These are phyloP conservation scores for Anoura caudifer DNA, from an alignment of 2,113 vertebrate species.

Conservation along the genomic window DNA sequence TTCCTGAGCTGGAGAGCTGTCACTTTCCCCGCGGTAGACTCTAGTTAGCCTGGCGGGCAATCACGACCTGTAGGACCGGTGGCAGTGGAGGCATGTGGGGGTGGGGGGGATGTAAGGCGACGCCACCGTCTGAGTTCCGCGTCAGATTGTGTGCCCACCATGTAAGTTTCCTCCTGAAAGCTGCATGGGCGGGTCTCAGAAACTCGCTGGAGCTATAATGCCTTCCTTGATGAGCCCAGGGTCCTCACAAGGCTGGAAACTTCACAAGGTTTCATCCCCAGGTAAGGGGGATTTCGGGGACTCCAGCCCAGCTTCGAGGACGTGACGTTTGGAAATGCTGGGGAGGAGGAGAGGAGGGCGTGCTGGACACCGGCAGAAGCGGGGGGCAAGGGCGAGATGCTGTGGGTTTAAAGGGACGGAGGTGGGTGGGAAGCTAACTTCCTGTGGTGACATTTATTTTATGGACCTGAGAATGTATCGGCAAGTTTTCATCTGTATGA, in stretches of 20 bases:
- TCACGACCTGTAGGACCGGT: background rate
- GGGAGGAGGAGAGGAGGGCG: background rate
- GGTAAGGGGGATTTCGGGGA: background rate
- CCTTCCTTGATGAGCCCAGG: background rate
- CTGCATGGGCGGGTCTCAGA: background rate
- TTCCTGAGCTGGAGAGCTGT: background rate
- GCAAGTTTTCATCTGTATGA: background rate
- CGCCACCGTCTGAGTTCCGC: background rate
- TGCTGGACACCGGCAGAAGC: fast-evolving
- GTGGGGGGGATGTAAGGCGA: background rate
- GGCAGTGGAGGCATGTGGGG: background rate
- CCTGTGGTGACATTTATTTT: background rate
- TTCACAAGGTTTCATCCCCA: background rate
- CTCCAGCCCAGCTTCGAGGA: background rate
- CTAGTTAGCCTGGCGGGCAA: background rate
- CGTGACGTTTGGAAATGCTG: background rate
- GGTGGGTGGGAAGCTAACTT: background rate
- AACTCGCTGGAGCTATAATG: background rate
- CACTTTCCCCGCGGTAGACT: background rate
- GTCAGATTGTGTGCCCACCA: background rate
- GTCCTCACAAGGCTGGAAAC: background rate
- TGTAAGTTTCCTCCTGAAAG: background rate
- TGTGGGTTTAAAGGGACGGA: fast-evolving
- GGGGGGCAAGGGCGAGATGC: fast-evolving
- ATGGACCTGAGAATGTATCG: background rate